A percentile compares a stretch with the other conserved stretches of the same genome.
Conservation (phyloP, 2,113 vertebrate species). For the Microcebus griseorufus region DNA sequence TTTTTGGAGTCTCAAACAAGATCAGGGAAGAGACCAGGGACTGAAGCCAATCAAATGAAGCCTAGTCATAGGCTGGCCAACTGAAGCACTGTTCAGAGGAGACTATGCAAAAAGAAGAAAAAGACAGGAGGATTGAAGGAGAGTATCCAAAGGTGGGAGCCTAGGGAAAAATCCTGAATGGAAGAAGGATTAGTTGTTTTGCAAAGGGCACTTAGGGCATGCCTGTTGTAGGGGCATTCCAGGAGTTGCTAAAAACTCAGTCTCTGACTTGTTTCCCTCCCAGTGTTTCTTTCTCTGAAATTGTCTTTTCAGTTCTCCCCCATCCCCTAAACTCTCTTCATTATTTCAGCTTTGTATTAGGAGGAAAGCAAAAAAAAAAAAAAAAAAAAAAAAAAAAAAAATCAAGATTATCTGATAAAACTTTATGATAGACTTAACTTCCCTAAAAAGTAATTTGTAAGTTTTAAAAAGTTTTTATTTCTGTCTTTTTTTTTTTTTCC, state of each 20-base stretch:
- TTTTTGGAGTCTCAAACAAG: neutral
- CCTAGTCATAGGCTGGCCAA: neutral
- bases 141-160: neutral
- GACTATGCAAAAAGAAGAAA: neutral
- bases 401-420: neutral
- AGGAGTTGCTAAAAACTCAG: neutral
- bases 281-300: neutral
- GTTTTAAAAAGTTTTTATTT: neutral
- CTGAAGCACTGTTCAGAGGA: neutral
- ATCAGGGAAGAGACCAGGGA: neutral
- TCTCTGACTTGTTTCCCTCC: neutral
- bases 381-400: neutral
- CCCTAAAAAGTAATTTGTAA: conserved; percentile 51
- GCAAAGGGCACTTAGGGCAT: neutral
- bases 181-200: neutral
- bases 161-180: neutral
- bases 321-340: neutral
- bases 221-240: neutral
- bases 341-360: neutral
- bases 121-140: neutral
- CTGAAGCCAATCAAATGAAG: neutral
- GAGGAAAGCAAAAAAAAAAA: neutral
- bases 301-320: neutral
- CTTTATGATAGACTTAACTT: conserved; percentile 1
- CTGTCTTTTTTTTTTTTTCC: neutral